Percentiles rank a stretch among this genome's conserved stretches.
phyloP scores from a whole-genome alignment of 2,113 vertebrate genomes.

The Nycticorax nycticorax region DNA sequence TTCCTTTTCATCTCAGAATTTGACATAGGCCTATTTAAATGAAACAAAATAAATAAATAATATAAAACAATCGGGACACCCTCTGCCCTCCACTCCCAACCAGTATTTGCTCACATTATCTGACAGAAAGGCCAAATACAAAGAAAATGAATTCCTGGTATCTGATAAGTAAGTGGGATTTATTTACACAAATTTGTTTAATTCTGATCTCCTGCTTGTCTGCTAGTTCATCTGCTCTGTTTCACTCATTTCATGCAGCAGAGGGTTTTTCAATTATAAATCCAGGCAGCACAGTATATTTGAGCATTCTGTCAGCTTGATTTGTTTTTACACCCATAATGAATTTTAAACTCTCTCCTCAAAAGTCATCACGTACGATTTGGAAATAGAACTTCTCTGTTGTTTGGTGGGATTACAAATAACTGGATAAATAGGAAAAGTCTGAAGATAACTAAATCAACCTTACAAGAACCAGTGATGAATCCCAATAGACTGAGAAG shows the following conservation, averaged over 20 bases:
- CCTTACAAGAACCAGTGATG: not conserved
- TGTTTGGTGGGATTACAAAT: not conserved
- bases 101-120: conserved; percentile 35
- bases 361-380: not conserved
- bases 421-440: not conserved
- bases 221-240: conserved; percentile 46
- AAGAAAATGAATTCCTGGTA: conserved; percentile 12
- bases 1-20: not conserved
- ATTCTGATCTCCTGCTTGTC: conserved; percentile 45
- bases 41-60: not conserved
- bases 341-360: conserved; percentile 57
- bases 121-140: conserved; percentile 16
- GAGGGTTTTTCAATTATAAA: conserved; percentile 68
- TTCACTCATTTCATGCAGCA: conserved; percentile 65
- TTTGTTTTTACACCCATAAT: conserved; percentile 51
- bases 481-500: not conserved
- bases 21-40: not conserved
- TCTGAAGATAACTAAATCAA: not conserved
- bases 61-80: not conserved
- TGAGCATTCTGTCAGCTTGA: conserved; percentile 56
- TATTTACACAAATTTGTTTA: conserved; percentile 64
- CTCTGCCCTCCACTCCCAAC: not conserved
- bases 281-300: conserved; percentile 28
- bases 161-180: conserved; percentile 39
- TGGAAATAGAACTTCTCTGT: not conserved